Percentiles rank a stretch among this genome's conserved stretches.
Evolutionary conservation across 2,113 vertebrate species (phyloP).

Genomic region (Chelonoidis abingdonii): DNA sequence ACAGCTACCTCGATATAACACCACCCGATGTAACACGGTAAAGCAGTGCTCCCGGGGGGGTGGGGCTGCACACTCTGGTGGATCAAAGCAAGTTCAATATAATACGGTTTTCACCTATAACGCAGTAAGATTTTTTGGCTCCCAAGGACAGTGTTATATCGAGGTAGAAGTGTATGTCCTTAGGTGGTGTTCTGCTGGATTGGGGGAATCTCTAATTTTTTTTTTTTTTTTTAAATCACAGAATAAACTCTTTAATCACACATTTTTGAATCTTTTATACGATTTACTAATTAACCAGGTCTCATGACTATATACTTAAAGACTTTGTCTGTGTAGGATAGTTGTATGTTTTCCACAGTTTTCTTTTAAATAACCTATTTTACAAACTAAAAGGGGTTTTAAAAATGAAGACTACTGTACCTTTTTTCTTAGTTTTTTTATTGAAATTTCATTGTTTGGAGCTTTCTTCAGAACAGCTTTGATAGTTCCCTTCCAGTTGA

Average conservation of each 20-base stretch:
- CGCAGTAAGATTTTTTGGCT: too few relatives aligned
- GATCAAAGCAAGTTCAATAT: too few relatives aligned
- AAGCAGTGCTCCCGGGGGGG: too few relatives aligned
- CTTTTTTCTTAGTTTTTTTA: constrained; percentile 97
- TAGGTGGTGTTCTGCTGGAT: neutral
- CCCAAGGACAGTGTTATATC: too few relatives aligned
- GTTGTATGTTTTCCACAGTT: neutral
- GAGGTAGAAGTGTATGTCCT: neutral
- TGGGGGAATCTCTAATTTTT: neutral
- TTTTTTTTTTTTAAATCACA: neutral
- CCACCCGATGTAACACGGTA: too few relatives aligned
- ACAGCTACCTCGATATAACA: too few relatives aligned
- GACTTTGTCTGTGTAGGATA: neutral
- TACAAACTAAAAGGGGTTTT: neutral
- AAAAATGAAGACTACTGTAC: constrained; percentile 53
- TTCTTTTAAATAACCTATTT: too few relatives aligned
- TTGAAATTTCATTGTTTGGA: constrained; percentile 88
- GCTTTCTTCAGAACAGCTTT: constrained; percentile 88
- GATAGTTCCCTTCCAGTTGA: constrained; percentile 98
- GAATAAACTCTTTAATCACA: neutral
- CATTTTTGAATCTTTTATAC: neutral
- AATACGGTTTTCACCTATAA: too few relatives aligned
- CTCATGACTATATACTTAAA: neutral
- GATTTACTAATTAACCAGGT: neutral
- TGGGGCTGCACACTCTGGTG: too few relatives aligned